Evolutionary conservation across 1,140 invertebrate genomes (phyloP).

Genomic region (Lethrus apterus): DNA sequence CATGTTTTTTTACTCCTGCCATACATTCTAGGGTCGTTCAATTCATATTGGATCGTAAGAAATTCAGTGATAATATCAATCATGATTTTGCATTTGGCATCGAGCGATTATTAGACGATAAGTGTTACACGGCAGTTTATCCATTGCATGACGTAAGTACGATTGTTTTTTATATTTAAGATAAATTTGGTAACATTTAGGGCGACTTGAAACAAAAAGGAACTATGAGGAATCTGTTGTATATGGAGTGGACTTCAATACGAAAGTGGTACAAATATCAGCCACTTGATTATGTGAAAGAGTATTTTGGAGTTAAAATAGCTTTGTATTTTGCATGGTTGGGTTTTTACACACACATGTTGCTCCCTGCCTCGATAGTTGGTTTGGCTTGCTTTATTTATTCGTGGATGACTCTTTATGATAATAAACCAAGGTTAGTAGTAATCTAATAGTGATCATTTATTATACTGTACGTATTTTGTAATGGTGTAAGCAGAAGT

Average conservation of each 20-base stretch:
- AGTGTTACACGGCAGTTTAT: conserved; percentile 76
- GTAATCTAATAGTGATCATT: not conserved
- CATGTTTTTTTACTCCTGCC: conserved; percentile 79
- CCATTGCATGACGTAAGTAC: conserved; percentile 81
- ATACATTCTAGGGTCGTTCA: conserved; percentile 83
- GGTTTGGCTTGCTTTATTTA: conserved; percentile 78
- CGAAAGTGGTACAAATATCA: conserved; percentile 77
- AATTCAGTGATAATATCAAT: conserved; percentile 56
- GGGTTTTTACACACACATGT: conserved; percentile 91
- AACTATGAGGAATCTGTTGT: conserved; percentile 69
- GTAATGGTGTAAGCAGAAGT: too few relatives aligned
- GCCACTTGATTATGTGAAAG: conserved; percentile 79
- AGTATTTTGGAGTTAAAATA: conserved; percentile 93
- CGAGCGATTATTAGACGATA: conserved; percentile 69
- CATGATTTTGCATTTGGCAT: conserved; percentile 79
- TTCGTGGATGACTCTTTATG: conserved; percentile 63
- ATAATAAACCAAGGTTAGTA: conserved; percentile 63
- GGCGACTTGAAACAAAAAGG: conserved; percentile 61
- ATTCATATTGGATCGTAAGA: conserved; percentile 84
- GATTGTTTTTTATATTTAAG: conserved; percentile 13
- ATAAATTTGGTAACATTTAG: conserved; percentile 46
- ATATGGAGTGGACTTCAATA: conserved; percentile 79
- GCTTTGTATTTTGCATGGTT: conserved; percentile 94
- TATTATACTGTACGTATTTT: too few relatives aligned
- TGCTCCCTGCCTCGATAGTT: conserved; percentile 79